These are phyloP conservation scores for Vollenhovia emeryi DNA, from an alignment of 1,140 invertebrate genomes.

Conservation along the genomic window DNA sequence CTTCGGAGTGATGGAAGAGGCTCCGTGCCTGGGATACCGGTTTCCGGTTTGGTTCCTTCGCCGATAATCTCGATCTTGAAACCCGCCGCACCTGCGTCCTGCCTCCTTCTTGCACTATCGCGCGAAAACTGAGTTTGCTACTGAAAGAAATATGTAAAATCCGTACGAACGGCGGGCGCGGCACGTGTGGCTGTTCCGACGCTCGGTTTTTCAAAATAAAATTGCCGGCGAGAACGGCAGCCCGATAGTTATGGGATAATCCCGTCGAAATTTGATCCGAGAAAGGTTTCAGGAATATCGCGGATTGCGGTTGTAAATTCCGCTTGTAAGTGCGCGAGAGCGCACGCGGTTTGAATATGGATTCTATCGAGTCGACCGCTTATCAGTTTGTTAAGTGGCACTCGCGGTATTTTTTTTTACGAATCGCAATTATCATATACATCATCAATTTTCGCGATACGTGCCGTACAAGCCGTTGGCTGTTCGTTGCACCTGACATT, in stretches of 20 bases:
- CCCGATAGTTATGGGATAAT: constrained; percentile 47
- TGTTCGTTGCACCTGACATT: not conserved
- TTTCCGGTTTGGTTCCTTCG: constrained; percentile 77
- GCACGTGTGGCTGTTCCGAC: constrained; percentile 57
- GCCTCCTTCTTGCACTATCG: constrained; percentile 30
- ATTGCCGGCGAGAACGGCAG: constrained; percentile 30
- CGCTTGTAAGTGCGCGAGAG: not conserved
- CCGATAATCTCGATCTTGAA: constrained; percentile 80
- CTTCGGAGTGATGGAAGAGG: constrained; percentile 77
- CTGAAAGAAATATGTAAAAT: constrained; percentile 69
- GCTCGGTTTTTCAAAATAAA: constrained; percentile 55
- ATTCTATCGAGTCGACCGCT: constrained; percentile 27
- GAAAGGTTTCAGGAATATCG: constrained; percentile 54
- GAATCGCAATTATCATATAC: not conserved
- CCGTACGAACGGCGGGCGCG: constrained; percentile 22
- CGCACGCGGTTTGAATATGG: constrained; percentile 33
- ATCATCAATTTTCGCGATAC: not conserved
- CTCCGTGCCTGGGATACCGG: constrained; percentile 77
- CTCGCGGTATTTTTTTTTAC: not conserved
- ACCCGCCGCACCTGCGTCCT: constrained; percentile 75
- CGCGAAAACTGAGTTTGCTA: constrained; percentile 44
- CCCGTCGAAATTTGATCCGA: constrained; percentile 53
- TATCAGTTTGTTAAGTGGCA: constrained; percentile 19
- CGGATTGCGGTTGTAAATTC: constrained; percentile 31
- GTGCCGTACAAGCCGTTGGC: not conserved